Evolutionary conservation across 2,797 vertebrate species (phyloP).

Genomic region (Rhinichthys osculus): DNA sequence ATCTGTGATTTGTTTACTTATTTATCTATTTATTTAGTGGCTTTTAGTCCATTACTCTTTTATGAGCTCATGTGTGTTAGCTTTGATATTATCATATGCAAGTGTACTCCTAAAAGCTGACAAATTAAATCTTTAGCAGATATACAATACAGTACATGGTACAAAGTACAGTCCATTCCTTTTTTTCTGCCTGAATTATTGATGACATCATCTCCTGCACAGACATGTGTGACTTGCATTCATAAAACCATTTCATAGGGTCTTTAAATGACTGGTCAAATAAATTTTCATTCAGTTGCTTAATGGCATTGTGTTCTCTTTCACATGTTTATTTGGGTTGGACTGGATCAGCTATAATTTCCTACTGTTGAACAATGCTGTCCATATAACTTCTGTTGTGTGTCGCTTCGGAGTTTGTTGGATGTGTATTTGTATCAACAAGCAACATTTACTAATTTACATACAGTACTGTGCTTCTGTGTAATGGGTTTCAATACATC

Average conservation of each 20-base stretch:
- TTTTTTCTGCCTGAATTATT: background rate
- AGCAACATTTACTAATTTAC: background rate
- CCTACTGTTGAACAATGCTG: background rate
- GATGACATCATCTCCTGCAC: background rate
- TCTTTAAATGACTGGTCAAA: background rate
- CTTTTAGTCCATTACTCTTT: background rate
- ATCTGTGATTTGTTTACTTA: background rate
- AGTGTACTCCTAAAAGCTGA: background rate
- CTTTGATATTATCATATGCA: background rate
- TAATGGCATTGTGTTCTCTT: background rate
- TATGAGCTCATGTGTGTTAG: background rate
- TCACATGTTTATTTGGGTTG: background rate
- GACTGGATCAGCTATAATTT: background rate
- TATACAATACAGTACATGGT: background rate
- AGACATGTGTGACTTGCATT: background rate
- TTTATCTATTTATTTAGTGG: background rate
- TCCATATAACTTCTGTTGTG: background rate
- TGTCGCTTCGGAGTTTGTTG: background rate
- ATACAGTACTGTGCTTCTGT: background rate
- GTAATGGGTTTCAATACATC: slow-evolving; percentile 8
- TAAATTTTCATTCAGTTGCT: background rate
- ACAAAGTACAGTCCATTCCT: background rate
- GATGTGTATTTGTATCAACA: slow-evolving; percentile 22
- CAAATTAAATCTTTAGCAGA: background rate
- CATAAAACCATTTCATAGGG: background rate